phyloP scores from a whole-genome alignment of 2,113 vertebrate species.

The Spermophilus dauricus region DNA sequence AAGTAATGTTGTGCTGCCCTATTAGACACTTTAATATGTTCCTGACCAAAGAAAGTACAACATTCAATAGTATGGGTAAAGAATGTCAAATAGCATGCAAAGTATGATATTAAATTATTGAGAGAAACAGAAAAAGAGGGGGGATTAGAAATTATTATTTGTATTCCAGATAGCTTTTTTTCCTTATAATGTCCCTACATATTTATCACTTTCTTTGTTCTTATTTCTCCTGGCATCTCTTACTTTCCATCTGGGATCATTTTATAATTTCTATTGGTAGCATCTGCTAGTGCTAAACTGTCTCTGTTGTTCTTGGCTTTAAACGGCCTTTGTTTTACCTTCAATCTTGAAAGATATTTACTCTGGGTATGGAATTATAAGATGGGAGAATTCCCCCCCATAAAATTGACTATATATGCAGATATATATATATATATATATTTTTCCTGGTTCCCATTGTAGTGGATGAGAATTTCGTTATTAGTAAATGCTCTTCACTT shows the following conservation, averaged over 20 bases:
- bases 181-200: background rate
- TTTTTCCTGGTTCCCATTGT: background rate
- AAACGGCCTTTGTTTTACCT: slow-evolving; percentile 36
- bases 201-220: slow-evolving; percentile 57
- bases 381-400: background rate
- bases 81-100: background rate
- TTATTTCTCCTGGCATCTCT: slow-evolving; percentile 50
- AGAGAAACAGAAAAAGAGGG: background rate
- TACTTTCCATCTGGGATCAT: background rate
- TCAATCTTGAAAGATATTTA: slow-evolving; percentile 29
- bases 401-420: background rate
- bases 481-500: background rate
- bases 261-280: slow-evolving; percentile 53
- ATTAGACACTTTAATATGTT: background rate
- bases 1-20: background rate
- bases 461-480: background rate
- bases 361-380: background rate
- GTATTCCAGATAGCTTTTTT: background rate
- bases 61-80: background rate
- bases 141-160: background rate
- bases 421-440: background rate
- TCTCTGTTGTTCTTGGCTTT: slow-evolving; percentile 30
- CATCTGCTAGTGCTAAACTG: slow-evolving; percentile 39
- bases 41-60: background rate
- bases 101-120: background rate